Base-by-base conservation (phyloP, 2,888 invertebrate genomes). In the Cristatella mucedo region DNA sequence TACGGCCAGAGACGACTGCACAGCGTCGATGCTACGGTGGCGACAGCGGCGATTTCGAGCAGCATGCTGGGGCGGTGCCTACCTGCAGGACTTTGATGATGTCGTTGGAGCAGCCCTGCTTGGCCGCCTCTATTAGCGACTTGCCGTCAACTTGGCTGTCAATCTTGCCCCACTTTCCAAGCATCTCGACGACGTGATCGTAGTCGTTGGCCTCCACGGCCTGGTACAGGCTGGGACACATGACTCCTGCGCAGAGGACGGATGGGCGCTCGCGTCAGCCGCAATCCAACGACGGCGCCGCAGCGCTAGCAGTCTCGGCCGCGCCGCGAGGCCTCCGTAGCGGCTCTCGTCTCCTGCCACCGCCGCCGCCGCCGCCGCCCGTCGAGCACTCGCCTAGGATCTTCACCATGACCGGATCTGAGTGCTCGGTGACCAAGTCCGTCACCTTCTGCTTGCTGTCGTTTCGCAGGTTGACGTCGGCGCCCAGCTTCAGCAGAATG, bases 351-450 rank as follows among this genome's bases (percentile, higher is more conserved):
- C n/a, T n/a, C n/a, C n/a, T n/a, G n/a, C n/a, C n/a, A n/a, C n/a
- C n/a, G n/a, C n/a, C n/a, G n/a, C n/a, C n/a, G n/a, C n/a, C n/a
- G n/a, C n/a, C n/a, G n/a, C n/a, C n/a, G n/a, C n/a, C n/a, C n/a
- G n/a, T n/a, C n/a, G n/a, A n/a, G n/a, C n/a, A n/a, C n/a, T n/a
- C n/a, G n/a, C 36, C 36, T 11, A 36, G 24, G 5, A 29, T 29
- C 18, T 36, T 36, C 21, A 36, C 36, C 36, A 36, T 36, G 11
- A 16, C 4, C 5, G 36, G 36, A 29, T 36, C 36, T 5, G 36
- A 26, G 6, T 4, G 22, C 15, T 22, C 18, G 4, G 22, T 9
- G 18, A 36, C 26, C 18, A 36, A 18, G 36, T 36, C 36, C 4
- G 24, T 29, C 4, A 36, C 36, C 15, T 36, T 36, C 36, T 36